Base-by-base conservation (phyloP, 2,113 vertebrate genomes). In the Raphicerus campestris region DNA sequence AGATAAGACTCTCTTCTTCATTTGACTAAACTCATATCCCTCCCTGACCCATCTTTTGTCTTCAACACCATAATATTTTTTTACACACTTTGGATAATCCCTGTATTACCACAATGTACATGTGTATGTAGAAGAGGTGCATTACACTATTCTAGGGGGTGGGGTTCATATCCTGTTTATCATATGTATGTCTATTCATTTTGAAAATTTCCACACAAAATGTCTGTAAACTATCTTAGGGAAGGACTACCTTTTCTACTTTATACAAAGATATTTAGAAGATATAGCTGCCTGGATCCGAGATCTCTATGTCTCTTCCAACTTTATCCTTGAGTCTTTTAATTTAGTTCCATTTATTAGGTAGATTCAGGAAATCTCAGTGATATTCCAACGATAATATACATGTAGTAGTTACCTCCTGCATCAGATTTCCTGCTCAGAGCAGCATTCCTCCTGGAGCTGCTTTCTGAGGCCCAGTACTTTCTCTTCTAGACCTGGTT, bases 1-100 rank as follows among this genome's bases (percentile, higher is more conserved):
- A 66, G 75, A 30, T 93, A 96, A 97, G 75, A 96, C 93, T 60
- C n/a, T 17, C 49, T 61, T 97, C 93, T 87, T 39, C 95, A 91
- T 94, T 77, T 93, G 66, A 85, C 70, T 93, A 84, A 70, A 94
- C 92, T 32, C 82, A 6, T 80, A 80, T 86, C 39, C 60, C 26
- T 58, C 84, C 47, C 35, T 98, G 20, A 92, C 84, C 80, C 19
- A 19, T 55, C 39, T 56, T 89, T 66, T 60, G 32, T 92, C 47
- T 47, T 73, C 49, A 73, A 78, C 1, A 39, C 9, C 14, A 63
- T 70, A 39, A 35, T 70, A 4, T 6, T 55, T 53, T 73, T 96
- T 93, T 81, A 81, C 6, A 66, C 10, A 45, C 32, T 61, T 89
- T 61, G 13, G 26, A 49, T 39, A 61, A 96, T 42, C 35, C 10